Conservation (phyloP, 2,797 vertebrate genomes). For the Taeniopygia guttata region DNA sequence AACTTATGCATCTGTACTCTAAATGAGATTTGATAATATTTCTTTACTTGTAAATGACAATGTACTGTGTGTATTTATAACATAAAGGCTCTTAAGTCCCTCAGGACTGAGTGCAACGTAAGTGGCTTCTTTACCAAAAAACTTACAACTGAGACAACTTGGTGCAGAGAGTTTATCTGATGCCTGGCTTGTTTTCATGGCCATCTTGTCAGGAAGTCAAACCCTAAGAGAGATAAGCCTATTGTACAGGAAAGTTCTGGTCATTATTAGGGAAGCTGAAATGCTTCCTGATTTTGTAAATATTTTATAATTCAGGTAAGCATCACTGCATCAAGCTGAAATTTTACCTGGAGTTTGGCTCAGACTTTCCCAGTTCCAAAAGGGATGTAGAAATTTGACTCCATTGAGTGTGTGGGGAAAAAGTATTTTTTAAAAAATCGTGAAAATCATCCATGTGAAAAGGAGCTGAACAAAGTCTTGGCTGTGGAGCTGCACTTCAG, state of each 20-base stretch:
- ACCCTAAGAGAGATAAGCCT: not conserved
- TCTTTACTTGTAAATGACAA: not conserved
- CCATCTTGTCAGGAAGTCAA: not conserved
- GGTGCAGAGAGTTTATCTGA: not conserved
- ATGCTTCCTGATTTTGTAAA: not conserved
- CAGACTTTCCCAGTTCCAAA: not conserved
- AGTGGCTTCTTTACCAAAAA: not conserved
- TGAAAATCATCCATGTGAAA: not conserved
- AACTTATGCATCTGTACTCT: not conserved
- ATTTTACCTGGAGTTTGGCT: not conserved
- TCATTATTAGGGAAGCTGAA: not conserved
- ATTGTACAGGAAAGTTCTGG: not conserved
- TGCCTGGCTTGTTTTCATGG: not conserved
- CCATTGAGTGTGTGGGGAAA: not conserved
- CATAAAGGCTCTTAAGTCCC: not conserved
- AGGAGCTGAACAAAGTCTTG: not conserved
- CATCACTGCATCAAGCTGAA: not conserved
- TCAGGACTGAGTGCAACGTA: not conserved
- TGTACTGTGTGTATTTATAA: not conserved
- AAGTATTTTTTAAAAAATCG: rapidly evolving
- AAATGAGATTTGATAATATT: not conserved
- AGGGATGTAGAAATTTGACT: not conserved
- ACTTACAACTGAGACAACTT: rapidly evolving
- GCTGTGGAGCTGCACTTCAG: not conserved
- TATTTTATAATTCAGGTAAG: not conserved